A percentile compares a stretch with the other conserved stretches of the same genome.
Conservation (phyloP, 2,797 vertebrate genomes). For the Sphaeramia orbicularis region DNA sequence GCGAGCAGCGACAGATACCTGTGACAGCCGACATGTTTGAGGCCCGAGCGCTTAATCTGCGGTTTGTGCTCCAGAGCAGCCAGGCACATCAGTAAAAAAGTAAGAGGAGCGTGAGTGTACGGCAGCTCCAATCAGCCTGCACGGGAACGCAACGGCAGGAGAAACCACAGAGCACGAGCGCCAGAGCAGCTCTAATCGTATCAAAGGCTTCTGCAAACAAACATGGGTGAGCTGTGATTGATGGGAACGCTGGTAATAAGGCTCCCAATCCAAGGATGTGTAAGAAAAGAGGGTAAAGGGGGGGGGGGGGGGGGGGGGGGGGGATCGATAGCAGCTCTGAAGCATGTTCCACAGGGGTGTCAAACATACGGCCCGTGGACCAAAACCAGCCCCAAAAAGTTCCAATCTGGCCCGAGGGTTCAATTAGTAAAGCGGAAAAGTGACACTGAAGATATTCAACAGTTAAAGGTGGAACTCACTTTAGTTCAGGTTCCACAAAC, state of each 20-base stretch:
- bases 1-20: conserved; percentile 71
- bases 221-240: conserved; percentile 80
- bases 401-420: no score
- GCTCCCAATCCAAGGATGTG: conserved; percentile 49
- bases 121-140: conserved; percentile 56
- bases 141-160: conserved; percentile 16
- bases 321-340: no score
- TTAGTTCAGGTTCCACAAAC: no score
- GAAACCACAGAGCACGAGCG: conserved; percentile 30
- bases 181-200: conserved; percentile 69
- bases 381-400: no score
- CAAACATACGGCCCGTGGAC: no score
- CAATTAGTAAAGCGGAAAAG: no score
- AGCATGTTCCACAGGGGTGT: no score
- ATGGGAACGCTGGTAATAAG: conserved; percentile 78
- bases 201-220: conserved; percentile 82
- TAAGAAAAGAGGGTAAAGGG: no score
- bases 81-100: conserved; percentile 64
- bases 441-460: no score
- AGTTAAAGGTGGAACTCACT: no score
- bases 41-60: conserved; percentile 80
- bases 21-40: conserved; percentile 76
- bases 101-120: conserved; percentile 39
- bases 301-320: no score
- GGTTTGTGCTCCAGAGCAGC: conserved; percentile 67